Base-by-base conservation (phyloP, 2,888 invertebrate species). In the Pseudolycoriella hygida region DNA sequence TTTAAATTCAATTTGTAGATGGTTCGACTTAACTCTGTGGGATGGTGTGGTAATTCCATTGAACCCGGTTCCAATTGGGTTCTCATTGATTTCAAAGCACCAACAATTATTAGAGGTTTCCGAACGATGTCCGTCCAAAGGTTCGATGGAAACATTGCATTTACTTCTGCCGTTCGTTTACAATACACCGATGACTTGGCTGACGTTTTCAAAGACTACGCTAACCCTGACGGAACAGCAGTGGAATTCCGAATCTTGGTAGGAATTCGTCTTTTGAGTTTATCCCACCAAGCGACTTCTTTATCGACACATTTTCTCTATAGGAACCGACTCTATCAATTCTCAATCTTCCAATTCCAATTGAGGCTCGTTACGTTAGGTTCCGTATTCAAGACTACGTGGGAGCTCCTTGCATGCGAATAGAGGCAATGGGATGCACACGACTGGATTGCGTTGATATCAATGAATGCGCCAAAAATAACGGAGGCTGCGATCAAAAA, bases 401-500 rank as follows among this genome's bases (percentile, higher is more conserved):
- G 1, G 81, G 80, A 6, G 88, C 89, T 1, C 92, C 92, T 1
- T 93, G 92, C 57, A 66, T 92, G 48, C 84, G 88, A 60, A 66
- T 92, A 48, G 92, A 92, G 70, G 72, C 90, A 32, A 90, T 90
- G 87, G 92, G 92, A 15, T 92, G 92, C 58, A 85, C 87, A 0
- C 73, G 90, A 52, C 69, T 90, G 52, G 90, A 92, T 57, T 93
- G 92, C 59, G 70, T 75, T 14, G 92, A 93, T 57, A 73, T 88
- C 40, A 90, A 93, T 56, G 92, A 93, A 60, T 93, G 92, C 58
- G 73, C 74, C 40, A 74, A 73, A 25, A 78, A 80, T 52, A 92
- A 92, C 57, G 92, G 92, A 12, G 90, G 90, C 14, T 93, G 92
- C 62, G 86, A 90, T 56, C 92, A 92, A 57, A 89, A 89, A 65